Evolutionary conservation across 2,113 vertebrate genomes (phyloP).

Genomic region (Tretioscincus oriximinensis): DNA sequence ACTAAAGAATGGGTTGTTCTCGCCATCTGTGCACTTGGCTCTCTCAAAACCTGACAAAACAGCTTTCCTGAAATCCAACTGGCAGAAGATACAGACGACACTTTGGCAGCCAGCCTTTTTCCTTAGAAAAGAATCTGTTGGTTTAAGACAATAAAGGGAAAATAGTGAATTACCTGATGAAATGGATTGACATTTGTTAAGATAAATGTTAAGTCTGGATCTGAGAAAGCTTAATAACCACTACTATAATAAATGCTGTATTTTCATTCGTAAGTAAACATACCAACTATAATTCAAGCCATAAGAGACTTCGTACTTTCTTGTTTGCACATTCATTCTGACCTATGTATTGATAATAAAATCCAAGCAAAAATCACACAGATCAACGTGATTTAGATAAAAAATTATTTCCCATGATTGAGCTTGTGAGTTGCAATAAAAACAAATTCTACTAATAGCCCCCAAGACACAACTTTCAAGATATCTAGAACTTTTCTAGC

Average conservation of each 20-base stretch:
- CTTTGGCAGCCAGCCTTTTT: slow-evolving; percentile 43
- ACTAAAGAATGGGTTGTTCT: slow-evolving; percentile 17
- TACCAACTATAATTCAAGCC: neutral
- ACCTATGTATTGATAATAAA: neutral
- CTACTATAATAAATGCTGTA: neutral
- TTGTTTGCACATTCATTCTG: neutral
- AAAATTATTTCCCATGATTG: neutral
- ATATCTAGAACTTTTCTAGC: neutral
- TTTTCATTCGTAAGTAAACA: slow-evolving; percentile 24
- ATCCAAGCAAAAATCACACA: neutral
- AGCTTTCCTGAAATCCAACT: slow-evolving; percentile 51
- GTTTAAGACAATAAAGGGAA: slow-evolving; percentile 31
- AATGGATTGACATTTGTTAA: slow-evolving; percentile 1
- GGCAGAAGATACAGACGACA: slow-evolving; percentile 25
- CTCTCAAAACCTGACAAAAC: slow-evolving; percentile 39
- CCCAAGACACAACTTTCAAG: neutral
- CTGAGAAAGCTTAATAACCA: neutral
- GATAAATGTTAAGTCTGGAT: slow-evolving; percentile 26
- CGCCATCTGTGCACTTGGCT: slow-evolving; percentile 63
- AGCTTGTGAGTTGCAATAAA: neutral
- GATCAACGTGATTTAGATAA: neutral
- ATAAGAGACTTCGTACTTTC: neutral
- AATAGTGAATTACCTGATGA: slow-evolving; percentile 1
- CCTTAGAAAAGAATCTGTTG: slow-evolving; percentile 23
- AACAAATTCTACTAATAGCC: neutral